phyloP scores from a whole-genome alignment of 2,113 vertebrate species.

The Callionymus lyra region DNA sequence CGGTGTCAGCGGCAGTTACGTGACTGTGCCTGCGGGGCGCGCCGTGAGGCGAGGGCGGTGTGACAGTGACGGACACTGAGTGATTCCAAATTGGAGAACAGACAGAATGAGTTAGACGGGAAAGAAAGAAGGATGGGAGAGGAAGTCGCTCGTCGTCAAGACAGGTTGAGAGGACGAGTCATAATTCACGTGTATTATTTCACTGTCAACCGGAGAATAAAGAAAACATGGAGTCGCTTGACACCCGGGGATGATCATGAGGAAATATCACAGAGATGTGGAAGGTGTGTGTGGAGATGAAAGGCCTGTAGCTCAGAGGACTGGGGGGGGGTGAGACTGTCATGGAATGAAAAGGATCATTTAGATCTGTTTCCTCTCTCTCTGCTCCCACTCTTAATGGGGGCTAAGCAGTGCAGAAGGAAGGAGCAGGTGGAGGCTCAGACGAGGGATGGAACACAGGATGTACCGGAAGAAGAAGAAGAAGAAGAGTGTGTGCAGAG shows the following conservation, averaged over 20 bases:
- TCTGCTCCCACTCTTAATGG: slow-evolving; percentile 56
- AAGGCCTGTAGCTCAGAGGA: slow-evolving; percentile 46
- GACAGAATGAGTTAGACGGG: slow-evolving; percentile 25
- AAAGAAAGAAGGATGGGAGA: slow-evolving; percentile 28
- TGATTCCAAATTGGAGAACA: slow-evolving; percentile 41
- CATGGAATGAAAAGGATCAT: slow-evolving; percentile 54
- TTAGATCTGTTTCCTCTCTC: slow-evolving; percentile 57
- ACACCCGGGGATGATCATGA: slow-evolving; percentile 53
- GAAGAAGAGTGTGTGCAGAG: slow-evolving; percentile 40
- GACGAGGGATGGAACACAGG: slow-evolving; percentile 27
- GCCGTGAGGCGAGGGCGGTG: slow-evolving; percentile 38
- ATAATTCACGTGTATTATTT: slow-evolving; percentile 60
- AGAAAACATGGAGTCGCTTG: slow-evolving; percentile 55
- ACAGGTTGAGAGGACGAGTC: slow-evolving; percentile 32
- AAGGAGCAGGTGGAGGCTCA: slow-evolving; percentile 54
- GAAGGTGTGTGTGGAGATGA: slow-evolving; percentile 37
- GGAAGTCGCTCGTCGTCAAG: slow-evolving; percentile 16
- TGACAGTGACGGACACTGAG: slow-evolving; percentile 55
- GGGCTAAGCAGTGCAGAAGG: slow-evolving; percentile 53
- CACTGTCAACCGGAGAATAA: slow-evolving; percentile 55
- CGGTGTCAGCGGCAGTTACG: slow-evolving; percentile 50
- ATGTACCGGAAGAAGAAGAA: slow-evolving; percentile 23
- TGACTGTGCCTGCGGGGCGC: slow-evolving; percentile 55
- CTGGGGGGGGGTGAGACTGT: slow-evolving; percentile 47
- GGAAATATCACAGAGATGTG: slow-evolving; percentile 40